Conservation (phyloP, 2,888 invertebrate genomes). For the Loripinus fragilis region DNA sequence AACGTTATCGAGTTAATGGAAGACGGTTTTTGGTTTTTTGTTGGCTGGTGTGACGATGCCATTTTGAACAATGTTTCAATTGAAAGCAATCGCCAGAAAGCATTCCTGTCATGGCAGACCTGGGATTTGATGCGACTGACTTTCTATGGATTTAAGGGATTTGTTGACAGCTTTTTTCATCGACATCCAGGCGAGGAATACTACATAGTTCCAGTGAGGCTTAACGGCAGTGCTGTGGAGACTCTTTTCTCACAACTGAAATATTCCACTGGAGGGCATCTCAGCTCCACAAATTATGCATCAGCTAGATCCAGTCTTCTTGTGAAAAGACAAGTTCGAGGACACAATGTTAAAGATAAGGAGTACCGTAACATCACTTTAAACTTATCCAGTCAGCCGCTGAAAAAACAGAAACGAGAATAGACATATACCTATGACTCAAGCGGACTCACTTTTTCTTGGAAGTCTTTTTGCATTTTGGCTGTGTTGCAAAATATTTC, state of each 20-base stretch:
- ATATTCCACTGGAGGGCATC: neutral
- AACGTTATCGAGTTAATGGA: neutral
- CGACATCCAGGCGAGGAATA: neutral
- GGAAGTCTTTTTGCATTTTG: neutral
- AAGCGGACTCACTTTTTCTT: neutral
- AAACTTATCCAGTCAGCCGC: constrained; percentile 1
- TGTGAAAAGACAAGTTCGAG: constrained; percentile 8
- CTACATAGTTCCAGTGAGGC: neutral
- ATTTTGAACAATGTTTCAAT: neutral
- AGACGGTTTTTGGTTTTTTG: neutral
- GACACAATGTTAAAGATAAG: constrained; percentile 4
- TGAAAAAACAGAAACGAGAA: constrained; percentile 1
- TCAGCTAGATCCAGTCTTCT: constrained; percentile 6
- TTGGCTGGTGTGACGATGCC: constrained; percentile 7
- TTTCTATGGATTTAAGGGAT: neutral
- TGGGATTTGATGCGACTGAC: constrained; percentile 4
- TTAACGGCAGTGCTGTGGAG: neutral
- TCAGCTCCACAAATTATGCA: constrained; percentile 1
- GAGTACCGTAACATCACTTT: constrained; percentile 1
- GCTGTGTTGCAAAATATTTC: constrained; percentile 1
- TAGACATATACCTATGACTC: neutral
- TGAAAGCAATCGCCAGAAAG: neutral
- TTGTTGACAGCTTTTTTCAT: constrained; percentile 1
- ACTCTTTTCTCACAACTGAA: constrained; percentile 1
- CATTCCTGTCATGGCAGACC: constrained; percentile 2